phyloP scores from a whole-genome alignment of 2,888 invertebrate species.

The Eupithecia abbreviata region DNA sequence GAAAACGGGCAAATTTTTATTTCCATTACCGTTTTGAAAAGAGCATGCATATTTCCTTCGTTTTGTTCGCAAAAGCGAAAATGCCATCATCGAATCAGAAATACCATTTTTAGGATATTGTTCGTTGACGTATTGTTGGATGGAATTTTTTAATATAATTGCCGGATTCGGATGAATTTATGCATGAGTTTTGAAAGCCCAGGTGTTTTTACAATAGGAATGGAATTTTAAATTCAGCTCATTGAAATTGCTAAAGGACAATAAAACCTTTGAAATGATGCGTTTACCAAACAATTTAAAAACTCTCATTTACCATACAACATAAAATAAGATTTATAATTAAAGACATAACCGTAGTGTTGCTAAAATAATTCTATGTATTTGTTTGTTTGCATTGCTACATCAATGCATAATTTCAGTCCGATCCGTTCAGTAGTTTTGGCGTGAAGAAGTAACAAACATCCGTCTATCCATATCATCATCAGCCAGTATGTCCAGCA shows the following conservation, averaged over 20 bases:
- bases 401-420: too few relatives aligned
- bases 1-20: constrained; percentile 21
- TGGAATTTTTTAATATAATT: constrained; percentile 1
- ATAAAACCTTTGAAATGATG: too few relatives aligned
- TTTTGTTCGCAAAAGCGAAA: constrained; percentile 4
- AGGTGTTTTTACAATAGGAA: background rate
- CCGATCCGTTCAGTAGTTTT: too few relatives aligned
- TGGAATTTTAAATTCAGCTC: background rate
- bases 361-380: too few relatives aligned
- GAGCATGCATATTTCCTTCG: constrained; percentile 6
- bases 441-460: too few relatives aligned
- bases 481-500: too few relatives aligned
- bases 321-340: too few relatives aligned
- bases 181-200: constrained; percentile 6
- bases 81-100: background rate
- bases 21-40: constrained; percentile 18
- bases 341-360: too few relatives aligned
- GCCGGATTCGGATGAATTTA: background rate
- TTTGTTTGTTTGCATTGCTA: too few relatives aligned
- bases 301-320: too few relatives aligned
- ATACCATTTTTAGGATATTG: constrained; percentile 3
- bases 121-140: background rate
- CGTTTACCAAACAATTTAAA: too few relatives aligned
- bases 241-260: background rate
- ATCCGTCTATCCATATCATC: too few relatives aligned